A percentile compares a stretch with the other conserved stretches of the same genome.
phyloP scores from a whole-genome alignment of 2,797 vertebrate species.

The Coilia nasus region DNA sequence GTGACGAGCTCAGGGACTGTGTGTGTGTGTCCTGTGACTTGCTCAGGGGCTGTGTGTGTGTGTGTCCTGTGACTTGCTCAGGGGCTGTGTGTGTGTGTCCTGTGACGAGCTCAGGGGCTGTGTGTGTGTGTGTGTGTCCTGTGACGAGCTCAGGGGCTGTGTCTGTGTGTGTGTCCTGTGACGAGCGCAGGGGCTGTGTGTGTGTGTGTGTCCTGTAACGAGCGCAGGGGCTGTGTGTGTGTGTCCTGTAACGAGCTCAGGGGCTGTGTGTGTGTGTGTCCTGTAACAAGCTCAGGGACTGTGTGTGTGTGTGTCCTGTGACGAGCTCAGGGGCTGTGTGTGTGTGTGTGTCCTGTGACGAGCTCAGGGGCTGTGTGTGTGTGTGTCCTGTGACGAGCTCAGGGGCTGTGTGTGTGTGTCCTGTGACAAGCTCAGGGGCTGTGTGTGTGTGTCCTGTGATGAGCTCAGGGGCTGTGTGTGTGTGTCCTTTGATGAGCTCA shows the following conservation, averaged over 20 bases:
- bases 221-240: constrained; percentile 44
- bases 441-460: constrained; percentile 43
- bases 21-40: constrained; percentile 40
- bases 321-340: constrained; percentile 49
- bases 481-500: constrained; percentile 44
- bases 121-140: constrained; percentile 38
- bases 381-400: constrained; percentile 45
- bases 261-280: constrained; percentile 36
- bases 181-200: constrained; percentile 48
- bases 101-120: constrained; percentile 49
- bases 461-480: constrained; percentile 29
- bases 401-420: constrained; percentile 38
- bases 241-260: constrained; percentile 44
- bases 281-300: constrained; percentile 48
- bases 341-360: constrained; percentile 41
- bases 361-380: constrained; percentile 43
- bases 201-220: constrained; percentile 41
- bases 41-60: constrained; percentile 45
- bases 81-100: constrained; percentile 35
- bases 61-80: constrained; percentile 45
- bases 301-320: constrained; percentile 40
- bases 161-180: constrained; percentile 39
- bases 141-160: constrained; percentile 49
- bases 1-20: constrained; percentile 48
- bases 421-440: constrained; percentile 48